Evolutionary conservation across 2,113 vertebrate genomes (phyloP).

Genomic region (Ceratotherium simum): DNA sequence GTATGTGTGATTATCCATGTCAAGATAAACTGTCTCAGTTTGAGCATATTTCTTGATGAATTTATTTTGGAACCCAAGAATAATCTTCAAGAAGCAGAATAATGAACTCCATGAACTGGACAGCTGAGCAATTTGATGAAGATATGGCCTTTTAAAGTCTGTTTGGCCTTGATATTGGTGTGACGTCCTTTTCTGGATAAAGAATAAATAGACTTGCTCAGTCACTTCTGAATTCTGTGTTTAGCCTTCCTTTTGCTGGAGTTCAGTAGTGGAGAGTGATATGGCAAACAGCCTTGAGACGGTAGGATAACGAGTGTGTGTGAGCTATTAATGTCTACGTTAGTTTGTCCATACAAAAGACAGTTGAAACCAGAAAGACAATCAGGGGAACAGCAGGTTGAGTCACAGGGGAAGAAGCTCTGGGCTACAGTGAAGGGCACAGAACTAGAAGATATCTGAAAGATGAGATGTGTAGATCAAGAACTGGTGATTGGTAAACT

Average conservation of each 20-base stretch:
- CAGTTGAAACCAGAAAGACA: not conserved
- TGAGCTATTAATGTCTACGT: not conserved
- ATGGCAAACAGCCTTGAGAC: not conserved
- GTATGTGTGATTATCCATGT: not conserved
- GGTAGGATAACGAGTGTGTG: not conserved
- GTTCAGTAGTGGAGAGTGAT: not conserved
- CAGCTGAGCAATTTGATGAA: constrained; percentile 58
- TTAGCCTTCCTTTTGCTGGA: constrained; percentile 56
- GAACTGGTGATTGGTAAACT: not conserved
- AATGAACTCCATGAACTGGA: constrained; percentile 35
- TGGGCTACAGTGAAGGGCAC: not conserved
- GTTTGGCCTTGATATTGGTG: constrained; percentile 45
- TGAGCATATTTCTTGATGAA: not conserved
- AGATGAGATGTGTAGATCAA: not conserved
- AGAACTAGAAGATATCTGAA: not conserved
- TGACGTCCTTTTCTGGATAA: constrained; percentile 19
- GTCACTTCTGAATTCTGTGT: not conserved
- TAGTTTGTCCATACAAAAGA: not conserved
- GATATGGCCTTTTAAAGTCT: constrained; percentile 48
- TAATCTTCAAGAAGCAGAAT: not conserved
- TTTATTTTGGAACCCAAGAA: not conserved
- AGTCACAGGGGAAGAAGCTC: not conserved
- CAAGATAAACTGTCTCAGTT: constrained; percentile 5
- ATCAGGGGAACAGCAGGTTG: not conserved
- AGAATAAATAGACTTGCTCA: constrained; percentile 52